phyloP scores from a whole-genome alignment of 2,113 vertebrate genomes.

The Amphilophus citrinellus region DNA sequence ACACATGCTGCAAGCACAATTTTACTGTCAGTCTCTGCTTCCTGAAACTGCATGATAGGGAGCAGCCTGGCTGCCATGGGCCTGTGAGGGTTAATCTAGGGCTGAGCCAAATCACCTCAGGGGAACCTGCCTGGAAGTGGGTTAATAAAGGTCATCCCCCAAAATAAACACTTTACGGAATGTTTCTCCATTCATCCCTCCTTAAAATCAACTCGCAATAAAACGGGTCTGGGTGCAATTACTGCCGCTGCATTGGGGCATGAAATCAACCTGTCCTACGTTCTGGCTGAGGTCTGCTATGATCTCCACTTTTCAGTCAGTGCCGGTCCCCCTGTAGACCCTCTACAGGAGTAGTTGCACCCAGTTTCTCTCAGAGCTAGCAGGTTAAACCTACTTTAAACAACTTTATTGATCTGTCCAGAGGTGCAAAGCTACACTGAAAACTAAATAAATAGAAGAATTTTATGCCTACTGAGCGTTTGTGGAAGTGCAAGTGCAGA shows the following conservation, averaged over 20 bases:
- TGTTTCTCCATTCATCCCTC: slow-evolving; percentile 94
- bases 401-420: slow-evolving; percentile 77
- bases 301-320: slow-evolving; percentile 62
- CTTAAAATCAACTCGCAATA: slow-evolving; percentile 98
- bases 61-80: slow-evolving; percentile 85
- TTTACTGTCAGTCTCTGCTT: slow-evolving; percentile 88
- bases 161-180: slow-evolving; percentile 99
- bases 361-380: slow-evolving; percentile 74
- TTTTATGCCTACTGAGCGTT: slow-evolving; percentile 76
- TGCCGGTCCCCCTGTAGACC: slow-evolving; percentile 65
- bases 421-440: slow-evolving; percentile 77
- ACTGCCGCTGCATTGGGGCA: slow-evolving; percentile 91
- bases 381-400: slow-evolving; percentile 75
- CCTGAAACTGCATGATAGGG: slow-evolving; percentile 81
- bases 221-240: slow-evolving; percentile 98
- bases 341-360: slow-evolving; percentile 77
- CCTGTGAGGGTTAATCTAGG: slow-evolving; percentile 89
- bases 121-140: slow-evolving; percentile 90
- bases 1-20: slow-evolving; percentile 86
- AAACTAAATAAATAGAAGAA: slow-evolving; percentile 73
- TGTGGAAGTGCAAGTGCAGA: slow-evolving; percentile 73
- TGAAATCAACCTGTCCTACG: slow-evolving; percentile 92
- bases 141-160: slow-evolving; percentile 98
- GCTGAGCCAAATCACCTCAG: slow-evolving; percentile 83
- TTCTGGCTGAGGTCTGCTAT: slow-evolving; percentile 91